These are phyloP conservation scores for Strix aluco DNA, from an alignment of 2,113 vertebrate genomes.

Conservation along the genomic window DNA sequence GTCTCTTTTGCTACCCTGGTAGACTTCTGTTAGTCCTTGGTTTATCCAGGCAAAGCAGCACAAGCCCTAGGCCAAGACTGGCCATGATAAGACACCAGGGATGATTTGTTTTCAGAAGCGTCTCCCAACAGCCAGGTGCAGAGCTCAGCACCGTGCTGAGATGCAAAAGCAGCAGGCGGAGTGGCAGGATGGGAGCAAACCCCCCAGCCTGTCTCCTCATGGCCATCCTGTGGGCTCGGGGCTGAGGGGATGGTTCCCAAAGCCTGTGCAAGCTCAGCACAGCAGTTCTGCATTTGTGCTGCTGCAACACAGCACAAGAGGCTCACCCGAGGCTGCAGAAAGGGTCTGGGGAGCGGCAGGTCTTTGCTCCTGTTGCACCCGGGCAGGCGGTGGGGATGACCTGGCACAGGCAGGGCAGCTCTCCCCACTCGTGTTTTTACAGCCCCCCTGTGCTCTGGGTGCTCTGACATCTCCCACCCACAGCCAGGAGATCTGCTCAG, in stretches of 20 bases:
- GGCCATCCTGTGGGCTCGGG: background rate
- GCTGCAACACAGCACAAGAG: background rate
- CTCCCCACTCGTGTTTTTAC: background rate
- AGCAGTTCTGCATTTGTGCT: background rate
- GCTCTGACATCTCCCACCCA: background rate
- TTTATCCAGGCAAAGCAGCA: background rate
- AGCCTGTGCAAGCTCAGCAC: background rate
- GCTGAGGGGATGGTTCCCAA: background rate
- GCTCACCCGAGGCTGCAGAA: background rate
- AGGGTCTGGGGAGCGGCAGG: background rate
- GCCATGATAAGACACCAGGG: rapidly evolving
- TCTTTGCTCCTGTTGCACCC: background rate
- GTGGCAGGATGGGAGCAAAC: rapidly evolving
- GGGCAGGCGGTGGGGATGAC: background rate
- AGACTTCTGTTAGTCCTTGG: too few species aligned
- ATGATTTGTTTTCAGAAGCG: background rate
- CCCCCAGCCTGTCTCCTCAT: background rate
- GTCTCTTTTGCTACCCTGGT: background rate
- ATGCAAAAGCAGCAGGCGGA: background rate
- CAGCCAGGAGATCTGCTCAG: background rate
- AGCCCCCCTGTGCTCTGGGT: background rate
- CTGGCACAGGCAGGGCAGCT: background rate
- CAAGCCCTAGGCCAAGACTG: background rate
- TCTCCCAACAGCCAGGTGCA: background rate
- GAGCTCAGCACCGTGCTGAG: rapidly evolving